Conservation (phyloP, 1,140 invertebrate species). For the Listronotus bonariensis region DNA sequence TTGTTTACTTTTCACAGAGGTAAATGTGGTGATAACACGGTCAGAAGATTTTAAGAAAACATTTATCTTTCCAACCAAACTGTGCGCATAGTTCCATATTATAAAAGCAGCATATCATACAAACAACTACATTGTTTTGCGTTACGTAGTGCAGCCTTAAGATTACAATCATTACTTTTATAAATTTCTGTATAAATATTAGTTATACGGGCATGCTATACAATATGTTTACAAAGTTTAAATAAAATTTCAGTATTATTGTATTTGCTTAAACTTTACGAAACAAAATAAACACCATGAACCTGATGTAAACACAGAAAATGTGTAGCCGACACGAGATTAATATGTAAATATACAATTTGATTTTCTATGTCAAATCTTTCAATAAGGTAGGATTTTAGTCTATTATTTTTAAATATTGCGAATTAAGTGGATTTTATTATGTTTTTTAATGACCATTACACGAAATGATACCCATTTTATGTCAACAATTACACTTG, state of each 20-base stretch:
- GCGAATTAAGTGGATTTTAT: not conserved
- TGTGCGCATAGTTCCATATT: not conserved
- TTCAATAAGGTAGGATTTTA: conserved; percentile 4
- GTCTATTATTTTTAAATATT: conserved; percentile 5
- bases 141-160: not conserved
- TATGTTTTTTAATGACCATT: not conserved
- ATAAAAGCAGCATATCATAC: conserved; percentile 1
- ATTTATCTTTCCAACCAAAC: not conserved
- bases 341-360: conserved; percentile 19
- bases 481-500: no score
- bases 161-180: conserved; percentile 8
- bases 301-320: conserved; percentile 13
- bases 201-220: conserved; percentile 15
- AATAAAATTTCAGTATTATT: conserved; percentile 21
- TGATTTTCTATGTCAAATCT: conserved; percentile 14
- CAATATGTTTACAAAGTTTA: conserved; percentile 21
- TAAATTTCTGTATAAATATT: conserved; percentile 21
- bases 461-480: no score
- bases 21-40: not conserved
- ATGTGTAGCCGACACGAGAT: conserved; percentile 17
- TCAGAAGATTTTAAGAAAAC: not conserved
- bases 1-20: no score
- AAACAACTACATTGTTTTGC: conserved; percentile 1
- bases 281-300: conserved; percentile 17
- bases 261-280: conserved; percentile 21